These are phyloP conservation scores for Sphenodon punctatus DNA, from an alignment of 2,797 vertebrate species.

Conservation along the genomic window DNA sequence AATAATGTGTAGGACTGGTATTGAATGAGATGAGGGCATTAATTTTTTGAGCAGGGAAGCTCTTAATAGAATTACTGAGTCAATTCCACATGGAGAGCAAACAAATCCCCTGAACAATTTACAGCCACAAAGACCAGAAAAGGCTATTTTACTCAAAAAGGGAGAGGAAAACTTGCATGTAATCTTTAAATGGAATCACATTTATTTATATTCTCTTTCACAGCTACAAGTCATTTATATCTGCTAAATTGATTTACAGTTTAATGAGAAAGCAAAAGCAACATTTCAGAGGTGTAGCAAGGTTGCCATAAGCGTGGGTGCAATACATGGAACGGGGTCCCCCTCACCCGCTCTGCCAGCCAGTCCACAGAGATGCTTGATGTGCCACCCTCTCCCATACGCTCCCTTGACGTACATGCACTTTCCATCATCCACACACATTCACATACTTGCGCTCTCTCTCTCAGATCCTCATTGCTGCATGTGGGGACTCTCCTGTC, in stretches of 20 bases:
- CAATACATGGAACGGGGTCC: no score
- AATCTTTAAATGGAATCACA: background rate
- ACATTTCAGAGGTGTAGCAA: no score
- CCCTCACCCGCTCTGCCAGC: no score
- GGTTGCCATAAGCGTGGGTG: no score
- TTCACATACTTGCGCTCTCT: no score
- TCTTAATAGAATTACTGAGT: conserved; percentile 60
- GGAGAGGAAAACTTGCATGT: background rate
- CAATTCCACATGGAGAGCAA: conserved; percentile 32
- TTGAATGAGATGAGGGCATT: conserved; percentile 60
- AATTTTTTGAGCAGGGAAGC: conserved; percentile 44
- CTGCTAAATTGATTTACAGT: conserved; percentile 26
- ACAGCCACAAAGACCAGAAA: conserved; percentile 6
- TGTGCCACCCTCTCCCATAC: no score
- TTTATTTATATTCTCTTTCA: background rate
- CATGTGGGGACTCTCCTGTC: no score
- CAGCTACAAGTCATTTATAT: conserved; percentile 16
- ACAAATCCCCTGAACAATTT: conserved; percentile 17
- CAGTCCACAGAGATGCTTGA: no score
- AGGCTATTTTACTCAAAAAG: background rate
- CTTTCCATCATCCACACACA: no score
- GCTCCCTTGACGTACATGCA: no score
- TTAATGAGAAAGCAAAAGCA: conserved; percentile 44
- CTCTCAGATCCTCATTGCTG: no score
- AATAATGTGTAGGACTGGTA: conserved; percentile 41